These are phyloP conservation scores for Babylonia areolata DNA, from an alignment of 1,140 invertebrate genomes.

Conservation along the genomic window DNA sequence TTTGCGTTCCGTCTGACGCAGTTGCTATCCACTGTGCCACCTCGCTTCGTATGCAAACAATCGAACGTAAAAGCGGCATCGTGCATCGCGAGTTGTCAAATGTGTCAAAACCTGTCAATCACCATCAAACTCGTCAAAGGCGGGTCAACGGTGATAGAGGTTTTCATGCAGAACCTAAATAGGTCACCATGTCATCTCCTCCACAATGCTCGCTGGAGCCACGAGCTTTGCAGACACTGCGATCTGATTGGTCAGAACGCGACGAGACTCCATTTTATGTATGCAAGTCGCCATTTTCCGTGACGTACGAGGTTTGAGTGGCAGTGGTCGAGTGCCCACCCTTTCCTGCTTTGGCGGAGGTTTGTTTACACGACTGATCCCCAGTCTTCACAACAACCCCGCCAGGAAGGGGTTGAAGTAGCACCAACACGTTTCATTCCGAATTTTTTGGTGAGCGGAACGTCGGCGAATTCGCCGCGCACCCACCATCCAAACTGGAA, in stretches of 20 bases:
- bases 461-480: conserved; percentile 23
- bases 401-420: not conserved
- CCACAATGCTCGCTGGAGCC: conserved; percentile 26
- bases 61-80: not conserved
- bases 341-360: conserved; percentile 25
- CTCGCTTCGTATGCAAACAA: not conserved
- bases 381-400: not conserved
- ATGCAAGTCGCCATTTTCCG: conserved; percentile 50
- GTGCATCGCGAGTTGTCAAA: conserved; percentile 36
- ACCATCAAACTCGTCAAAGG: conserved; percentile 46
- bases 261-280: conserved; percentile 47
- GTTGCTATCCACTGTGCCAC: conserved; percentile 10
- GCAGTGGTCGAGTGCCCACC: conserved; percentile 42
- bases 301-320: conserved; percentile 44
- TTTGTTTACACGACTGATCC: conserved; percentile 38
- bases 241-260: conserved; percentile 39
- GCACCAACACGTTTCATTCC: not conserved
- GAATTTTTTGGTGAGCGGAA: conserved; percentile 16
- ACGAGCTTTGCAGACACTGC: conserved; percentile 4
- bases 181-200: conserved; percentile 41
- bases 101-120: conserved; percentile 50
- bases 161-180: conserved; percentile 15
- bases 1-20: not conserved
- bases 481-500: conserved; percentile 25
- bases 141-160: conserved; percentile 21